Base-by-base conservation (phyloP, 2,797 vertebrate genomes). In the Poliocrania exsul region DNA sequence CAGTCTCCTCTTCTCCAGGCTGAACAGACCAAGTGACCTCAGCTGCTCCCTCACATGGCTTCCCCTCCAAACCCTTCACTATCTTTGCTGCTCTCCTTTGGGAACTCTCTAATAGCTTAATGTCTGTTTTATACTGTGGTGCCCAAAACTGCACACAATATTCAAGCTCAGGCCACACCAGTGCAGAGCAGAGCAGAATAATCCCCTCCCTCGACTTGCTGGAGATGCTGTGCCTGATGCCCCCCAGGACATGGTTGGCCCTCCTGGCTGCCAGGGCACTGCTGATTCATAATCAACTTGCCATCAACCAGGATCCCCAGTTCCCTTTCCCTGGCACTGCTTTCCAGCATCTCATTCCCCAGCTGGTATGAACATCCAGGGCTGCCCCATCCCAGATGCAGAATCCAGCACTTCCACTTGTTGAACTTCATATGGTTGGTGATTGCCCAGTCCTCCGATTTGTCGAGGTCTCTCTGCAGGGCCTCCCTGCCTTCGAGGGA, bases 121-220 rank as follows among this genome's bases (percentile, higher is more conserved):
- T 5, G 3, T 46, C 37, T 38, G 21, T 77, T 13, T 38, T 14
- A 64, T 11, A 23, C 6, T 23, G 57, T 6, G 7, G 29, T 9
- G 7, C 24, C 37, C 57, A 64, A 51, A 89, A 2, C 16, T 33
- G 13, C 3, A 0, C 64, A 1, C 2, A 26, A 19, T 1, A 64
- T 18, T 35, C 0, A 0, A 70, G 50, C 20, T 57, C 50, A 64
- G 37, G 65, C 37, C 0, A 0, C 11, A 10, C 19, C 79, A 62
- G 37, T 0, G 4, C 42, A 62, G 49, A 62, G 23, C 42, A 75
- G 11, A 29, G 11, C 2, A 0, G 56, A 7, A 64, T 44, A 33
- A 25, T 57, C 24, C 13, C 24, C 4, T 18, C 24, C n/a, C 20
- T 46, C 3, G 2, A 9, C 14, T 0, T 0, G 13, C 6, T 20